These are phyloP conservation scores for Asarcornis scutulata DNA, from an alignment of 2,113 vertebrate species.

Conservation along the genomic window DNA sequence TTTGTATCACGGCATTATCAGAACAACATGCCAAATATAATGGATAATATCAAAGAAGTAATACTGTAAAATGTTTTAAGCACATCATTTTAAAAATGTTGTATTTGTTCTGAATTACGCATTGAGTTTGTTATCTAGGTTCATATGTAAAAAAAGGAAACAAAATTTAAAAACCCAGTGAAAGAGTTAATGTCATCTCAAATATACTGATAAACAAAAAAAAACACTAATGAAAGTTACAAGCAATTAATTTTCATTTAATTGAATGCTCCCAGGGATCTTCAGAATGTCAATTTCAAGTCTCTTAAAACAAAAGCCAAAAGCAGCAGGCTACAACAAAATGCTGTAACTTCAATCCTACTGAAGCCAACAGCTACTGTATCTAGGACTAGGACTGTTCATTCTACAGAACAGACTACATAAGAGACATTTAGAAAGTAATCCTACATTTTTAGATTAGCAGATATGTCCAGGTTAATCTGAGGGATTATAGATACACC, in stretches of 20 bases:
- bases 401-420: not conserved
- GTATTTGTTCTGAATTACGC: not conserved
- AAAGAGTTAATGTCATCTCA: not conserved
- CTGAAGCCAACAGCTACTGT: not conserved
- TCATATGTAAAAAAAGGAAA: not conserved
- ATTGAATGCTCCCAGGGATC: not conserved
- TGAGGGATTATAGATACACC: constrained; percentile 28
- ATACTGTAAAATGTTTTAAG: not conserved
- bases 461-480: not conserved
- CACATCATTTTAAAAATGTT: not conserved
- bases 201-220: not conserved
- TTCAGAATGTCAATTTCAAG: not conserved
- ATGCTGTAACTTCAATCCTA: not conserved
- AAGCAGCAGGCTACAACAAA: not conserved
- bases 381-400: not conserved
- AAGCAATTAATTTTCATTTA: not conserved
- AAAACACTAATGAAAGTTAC: not conserved
- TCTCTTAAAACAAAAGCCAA: not conserved
- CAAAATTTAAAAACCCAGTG: not conserved
- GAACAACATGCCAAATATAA: not conserved
- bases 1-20: not conserved
- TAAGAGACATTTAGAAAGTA: not conserved
- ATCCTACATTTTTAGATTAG: constrained; percentile 25
- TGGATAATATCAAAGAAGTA: not conserved
- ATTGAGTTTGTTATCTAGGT: not conserved